Evolutionary conservation across 2,113 vertebrate genomes (phyloP).

Genomic region (Pelobates fuscus): DNA sequence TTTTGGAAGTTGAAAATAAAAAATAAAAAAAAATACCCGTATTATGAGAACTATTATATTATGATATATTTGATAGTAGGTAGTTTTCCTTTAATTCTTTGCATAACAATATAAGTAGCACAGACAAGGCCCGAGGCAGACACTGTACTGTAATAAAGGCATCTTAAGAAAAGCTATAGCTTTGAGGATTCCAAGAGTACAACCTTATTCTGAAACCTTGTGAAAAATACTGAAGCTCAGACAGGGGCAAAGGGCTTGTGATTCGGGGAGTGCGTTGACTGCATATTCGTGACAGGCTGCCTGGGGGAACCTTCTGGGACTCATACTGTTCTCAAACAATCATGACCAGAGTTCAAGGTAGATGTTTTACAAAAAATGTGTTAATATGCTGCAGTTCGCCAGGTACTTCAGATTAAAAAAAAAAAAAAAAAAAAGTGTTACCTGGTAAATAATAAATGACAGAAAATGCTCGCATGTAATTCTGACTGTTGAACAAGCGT

Average conservation of each 20-base stretch:
- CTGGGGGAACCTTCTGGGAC: conserved; percentile 35
- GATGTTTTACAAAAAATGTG: conserved; percentile 22
- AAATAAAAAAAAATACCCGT: too few species aligned
- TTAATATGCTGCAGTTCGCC: conserved; percentile 35
- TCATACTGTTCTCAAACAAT: conserved; percentile 1
- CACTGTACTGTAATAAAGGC: conserved; percentile 33
- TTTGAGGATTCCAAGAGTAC: conserved; percentile 30
- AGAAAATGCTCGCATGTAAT: conserved; percentile 25
- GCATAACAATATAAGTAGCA: conserved; percentile 33
- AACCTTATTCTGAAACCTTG: conserved; percentile 18
- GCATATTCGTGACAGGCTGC: conserved; percentile 42
- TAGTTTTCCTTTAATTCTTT: conserved; percentile 33
- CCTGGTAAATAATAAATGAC: conserved; percentile 47
- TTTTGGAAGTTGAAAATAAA: too few species aligned
- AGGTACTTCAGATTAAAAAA: conserved; percentile 29
- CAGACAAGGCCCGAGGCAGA: conserved; percentile 35
- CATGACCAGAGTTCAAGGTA: conserved; percentile 44
- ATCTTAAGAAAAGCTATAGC: conserved; percentile 45
- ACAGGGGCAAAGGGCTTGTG: conserved; percentile 25
- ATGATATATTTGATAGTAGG: too few species aligned
- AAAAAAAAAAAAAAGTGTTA: conserved; percentile 2
- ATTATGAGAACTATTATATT: too few species aligned
- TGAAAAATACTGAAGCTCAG: conserved; percentile 19
- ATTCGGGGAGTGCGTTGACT: conserved; percentile 32
- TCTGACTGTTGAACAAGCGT: conserved; percentile 36